Evolutionary conservation across 1,140 invertebrate species (phyloP).

Genomic region (Drosophila bifasciata): DNA sequence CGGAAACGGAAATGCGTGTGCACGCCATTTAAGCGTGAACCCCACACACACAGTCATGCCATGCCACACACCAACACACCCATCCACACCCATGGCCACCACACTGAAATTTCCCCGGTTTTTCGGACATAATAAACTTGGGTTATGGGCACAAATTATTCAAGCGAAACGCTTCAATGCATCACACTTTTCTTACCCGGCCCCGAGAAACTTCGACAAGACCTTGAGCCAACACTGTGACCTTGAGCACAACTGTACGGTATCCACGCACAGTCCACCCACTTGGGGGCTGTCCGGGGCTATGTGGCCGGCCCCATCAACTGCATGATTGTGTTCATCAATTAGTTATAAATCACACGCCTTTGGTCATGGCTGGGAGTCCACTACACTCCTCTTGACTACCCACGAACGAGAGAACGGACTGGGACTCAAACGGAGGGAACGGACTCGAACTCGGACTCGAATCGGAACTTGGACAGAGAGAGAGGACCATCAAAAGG

Average conservation of each 20-base stretch:
- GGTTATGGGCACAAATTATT: slow-evolving; percentile 75
- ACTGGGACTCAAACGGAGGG: background rate
- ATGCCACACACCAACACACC: background rate
- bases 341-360: slow-evolving; percentile 77
- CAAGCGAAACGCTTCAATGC: slow-evolving; percentile 71
- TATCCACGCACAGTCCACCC: slow-evolving; percentile 23
- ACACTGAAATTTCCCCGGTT: background rate
- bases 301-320: slow-evolving; percentile 38
- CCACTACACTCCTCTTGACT: slow-evolving; percentile 18
- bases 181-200: slow-evolving; percentile 55
- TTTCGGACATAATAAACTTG: slow-evolving; percentile 61
- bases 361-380: slow-evolving; percentile 9
- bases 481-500: slow-evolving; percentile 23
- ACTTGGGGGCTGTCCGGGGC: slow-evolving; percentile 10
- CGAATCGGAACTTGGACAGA: too few relatives aligned
- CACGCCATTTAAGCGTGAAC: slow-evolving; percentile 45
- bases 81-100: background rate
- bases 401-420: slow-evolving; percentile 28
- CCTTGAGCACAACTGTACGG: slow-evolving; percentile 64
- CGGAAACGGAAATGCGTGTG: slow-evolving; percentile 74
- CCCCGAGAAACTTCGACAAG: slow-evolving; percentile 5
- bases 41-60: background rate
- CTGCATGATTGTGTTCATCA: slow-evolving; percentile 73
- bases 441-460: too few relatives aligned
- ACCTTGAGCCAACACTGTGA: slow-evolving; percentile 19